Evolutionary conservation across 2,888 invertebrate genomes (phyloP).

Genomic region (Plebejus melissa): DNA sequence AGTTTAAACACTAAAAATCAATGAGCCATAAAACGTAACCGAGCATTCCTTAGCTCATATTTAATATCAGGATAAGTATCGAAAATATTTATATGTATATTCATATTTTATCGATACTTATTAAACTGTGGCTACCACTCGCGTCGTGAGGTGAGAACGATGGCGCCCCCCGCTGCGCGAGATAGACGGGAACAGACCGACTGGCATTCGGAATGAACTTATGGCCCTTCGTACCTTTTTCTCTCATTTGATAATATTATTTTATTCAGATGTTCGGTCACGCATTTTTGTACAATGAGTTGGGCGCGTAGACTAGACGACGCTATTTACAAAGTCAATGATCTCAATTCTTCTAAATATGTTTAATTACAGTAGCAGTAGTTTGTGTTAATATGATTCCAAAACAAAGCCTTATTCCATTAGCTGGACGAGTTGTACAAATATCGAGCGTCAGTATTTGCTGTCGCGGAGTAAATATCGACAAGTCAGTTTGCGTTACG

Average conservation of each 20-base stretch:
- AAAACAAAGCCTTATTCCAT: constrained; percentile 64
- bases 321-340: constrained; percentile 23
- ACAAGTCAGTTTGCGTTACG: constrained; percentile 75
- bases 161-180: constrained; percentile 74
- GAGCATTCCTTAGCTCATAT: constrained; percentile 25
- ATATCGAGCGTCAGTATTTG: constrained; percentile 72
- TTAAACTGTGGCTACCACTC: constrained; percentile 78
- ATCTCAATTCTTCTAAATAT: not conserved
- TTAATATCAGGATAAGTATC: constrained; percentile 52
- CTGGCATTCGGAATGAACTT: constrained; percentile 76
- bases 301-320: not conserved
- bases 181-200: constrained; percentile 69
- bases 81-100: constrained; percentile 76
- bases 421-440: constrained; percentile 68
- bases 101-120: constrained; percentile 79
- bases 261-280: constrained; percentile 61
- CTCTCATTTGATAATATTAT: constrained; percentile 56
- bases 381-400: constrained; percentile 59
- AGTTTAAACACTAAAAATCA: constrained; percentile 3
- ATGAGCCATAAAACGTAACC: constrained; percentile 28
- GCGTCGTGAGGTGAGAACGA: constrained; percentile 79
- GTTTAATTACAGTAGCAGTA: constrained; percentile 64
- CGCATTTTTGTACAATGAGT: constrained; percentile 36
- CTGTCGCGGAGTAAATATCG: constrained; percentile 70
- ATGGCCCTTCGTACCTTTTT: constrained; percentile 65